Percentiles rank a stretch among this genome's conserved stretches.
Conservation (phyloP, 1,140 invertebrate species). For the Aphidius ervi region DNA sequence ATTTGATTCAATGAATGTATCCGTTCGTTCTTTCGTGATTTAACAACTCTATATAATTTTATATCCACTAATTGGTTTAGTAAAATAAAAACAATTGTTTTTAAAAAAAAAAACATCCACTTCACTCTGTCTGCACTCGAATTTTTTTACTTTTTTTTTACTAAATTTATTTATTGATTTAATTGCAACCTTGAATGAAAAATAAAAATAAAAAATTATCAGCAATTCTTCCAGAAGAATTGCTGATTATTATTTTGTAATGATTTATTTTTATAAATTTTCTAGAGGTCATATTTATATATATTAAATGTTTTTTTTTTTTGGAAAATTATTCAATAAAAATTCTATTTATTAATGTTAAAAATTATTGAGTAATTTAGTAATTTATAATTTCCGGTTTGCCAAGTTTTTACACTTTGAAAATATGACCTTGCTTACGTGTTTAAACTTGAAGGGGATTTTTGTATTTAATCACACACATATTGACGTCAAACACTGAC, state of each 20-base stretch:
- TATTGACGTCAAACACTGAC: slow-evolving; percentile 38
- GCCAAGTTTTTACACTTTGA: slow-evolving; percentile 14
- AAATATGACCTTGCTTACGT: slow-evolving; percentile 22
- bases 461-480: slow-evolving; percentile 42
- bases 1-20: slow-evolving; percentile 29
- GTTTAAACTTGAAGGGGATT: slow-evolving; percentile 19
- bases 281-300: too few relatives aligned
- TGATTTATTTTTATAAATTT: too few relatives aligned
- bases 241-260: too few relatives aligned
- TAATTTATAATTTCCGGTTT: slow-evolving; percentile 13
- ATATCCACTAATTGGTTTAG: slow-evolving; percentile 9
- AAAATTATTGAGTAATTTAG: not conserved
- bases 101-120: not conserved
- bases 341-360: not conserved
- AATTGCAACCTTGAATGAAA: not conserved
- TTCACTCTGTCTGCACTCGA: too few relatives aligned
- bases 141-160: not conserved
- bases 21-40: slow-evolving; percentile 15
- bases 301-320: too few relatives aligned
- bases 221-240: too few relatives aligned
- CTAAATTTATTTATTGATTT: not conserved
- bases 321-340: too few relatives aligned
- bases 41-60: slow-evolving; percentile 13
- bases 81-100: not conserved
- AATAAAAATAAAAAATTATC: too few relatives aligned